These are phyloP conservation scores for Xerus rutilus DNA, from an alignment of 2,797 vertebrate genomes.

Conservation along the genomic window DNA sequence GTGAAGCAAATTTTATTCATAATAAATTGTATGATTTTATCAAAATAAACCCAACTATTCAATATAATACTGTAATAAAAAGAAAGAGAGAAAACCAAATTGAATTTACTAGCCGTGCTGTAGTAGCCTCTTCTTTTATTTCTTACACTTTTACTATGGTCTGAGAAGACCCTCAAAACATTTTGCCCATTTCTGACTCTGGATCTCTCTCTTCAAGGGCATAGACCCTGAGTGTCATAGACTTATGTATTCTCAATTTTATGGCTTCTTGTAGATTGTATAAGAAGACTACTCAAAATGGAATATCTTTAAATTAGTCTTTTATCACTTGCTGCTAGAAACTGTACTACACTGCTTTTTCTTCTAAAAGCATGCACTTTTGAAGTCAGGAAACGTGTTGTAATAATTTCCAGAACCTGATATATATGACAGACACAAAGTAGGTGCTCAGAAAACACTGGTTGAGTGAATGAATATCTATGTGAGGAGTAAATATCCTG, in stretches of 20 bases:
- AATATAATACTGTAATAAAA: background rate
- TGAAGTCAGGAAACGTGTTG: background rate
- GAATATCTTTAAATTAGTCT: background rate
- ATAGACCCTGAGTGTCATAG: accelerated
- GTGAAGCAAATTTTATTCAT: too few species aligned
- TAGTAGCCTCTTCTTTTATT: background rate
- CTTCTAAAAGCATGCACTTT: background rate
- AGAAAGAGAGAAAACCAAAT: background rate
- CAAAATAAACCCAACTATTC: too few species aligned
- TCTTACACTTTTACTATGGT: background rate
- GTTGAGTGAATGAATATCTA: background rate
- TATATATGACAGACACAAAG: background rate
- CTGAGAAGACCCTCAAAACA: background rate
- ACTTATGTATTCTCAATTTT: background rate
- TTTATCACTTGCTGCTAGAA: background rate
- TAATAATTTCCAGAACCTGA: background rate
- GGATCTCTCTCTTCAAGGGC: background rate
- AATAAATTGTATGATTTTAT: too few species aligned
- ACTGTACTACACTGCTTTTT: background rate
- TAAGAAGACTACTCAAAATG: background rate
- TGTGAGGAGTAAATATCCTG: background rate
- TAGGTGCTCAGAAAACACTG: background rate
- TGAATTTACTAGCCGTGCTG: background rate
- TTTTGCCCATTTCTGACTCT: background rate
- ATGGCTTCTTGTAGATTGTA: accelerated